These are phyloP conservation scores for Serripes groenlandicus DNA, from an alignment of 2,888 invertebrate species.

Conservation along the genomic window DNA sequence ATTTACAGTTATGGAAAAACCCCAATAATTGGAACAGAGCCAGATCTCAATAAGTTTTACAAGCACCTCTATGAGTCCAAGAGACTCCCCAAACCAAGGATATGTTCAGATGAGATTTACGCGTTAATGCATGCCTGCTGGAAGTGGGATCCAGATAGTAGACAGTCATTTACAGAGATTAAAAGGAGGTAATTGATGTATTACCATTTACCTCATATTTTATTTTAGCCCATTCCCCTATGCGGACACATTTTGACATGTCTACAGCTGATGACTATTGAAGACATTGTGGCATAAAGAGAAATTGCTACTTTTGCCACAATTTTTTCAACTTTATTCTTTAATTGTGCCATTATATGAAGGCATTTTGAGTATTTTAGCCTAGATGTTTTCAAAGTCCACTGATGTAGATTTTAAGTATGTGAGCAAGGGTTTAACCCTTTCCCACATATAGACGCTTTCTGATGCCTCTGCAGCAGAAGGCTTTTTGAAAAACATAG, in stretches of 20 bases:
- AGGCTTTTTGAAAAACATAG: too few relatives aligned
- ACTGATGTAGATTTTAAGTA: too few relatives aligned
- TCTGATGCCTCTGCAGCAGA: too few relatives aligned
- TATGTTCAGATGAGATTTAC: slow-evolving; percentile 38
- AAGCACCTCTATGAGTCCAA: slow-evolving; percentile 15
- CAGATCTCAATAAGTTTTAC: slow-evolving; percentile 17
- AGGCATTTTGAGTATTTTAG: too few relatives aligned
- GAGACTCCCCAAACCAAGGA: slow-evolving; percentile 22
- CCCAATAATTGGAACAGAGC: slow-evolving; percentile 33
- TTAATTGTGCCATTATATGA: too few relatives aligned
- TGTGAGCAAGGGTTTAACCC: too few relatives aligned
- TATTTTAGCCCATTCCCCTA: neutral
- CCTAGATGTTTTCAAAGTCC: too few relatives aligned
- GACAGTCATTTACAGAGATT: slow-evolving; percentile 39
- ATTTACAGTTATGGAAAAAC: slow-evolving; percentile 47
- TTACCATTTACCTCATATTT: neutral
- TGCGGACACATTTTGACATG: neutral
- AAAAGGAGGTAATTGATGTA: slow-evolving; percentile 30
- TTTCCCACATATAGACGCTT: too few relatives aligned
- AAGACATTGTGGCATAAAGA: neutral
- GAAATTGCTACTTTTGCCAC: neutral
- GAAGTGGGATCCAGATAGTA: slow-evolving; percentile 21
- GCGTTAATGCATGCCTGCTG: slow-evolving; percentile 48
- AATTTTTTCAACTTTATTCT: neutral
- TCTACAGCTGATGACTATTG: too few relatives aligned